A percentile compares a stretch with the other conserved stretches of the same genome.
These are phyloP conservation scores for Lampropteryx suffumata DNA, from an alignment of 2,888 invertebrate genomes.

Conservation along the genomic window DNA sequence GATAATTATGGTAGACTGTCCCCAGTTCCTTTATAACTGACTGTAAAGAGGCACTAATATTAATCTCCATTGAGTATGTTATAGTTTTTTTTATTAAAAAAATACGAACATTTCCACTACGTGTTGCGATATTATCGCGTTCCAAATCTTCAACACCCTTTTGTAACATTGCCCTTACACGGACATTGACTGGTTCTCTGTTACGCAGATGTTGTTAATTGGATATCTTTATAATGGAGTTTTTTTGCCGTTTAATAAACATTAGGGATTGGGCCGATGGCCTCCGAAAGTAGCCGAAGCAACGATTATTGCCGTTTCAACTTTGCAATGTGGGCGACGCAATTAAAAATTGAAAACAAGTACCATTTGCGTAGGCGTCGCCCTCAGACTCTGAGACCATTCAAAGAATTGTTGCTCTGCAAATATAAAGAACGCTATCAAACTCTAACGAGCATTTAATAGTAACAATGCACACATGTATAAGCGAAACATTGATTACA, in stretches of 20 bases:
- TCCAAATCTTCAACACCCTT: conserved; percentile 40
- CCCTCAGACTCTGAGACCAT: conserved; percentile 34
- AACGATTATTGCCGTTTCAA: conserved; percentile 22
- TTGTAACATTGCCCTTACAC: conserved; percentile 28
- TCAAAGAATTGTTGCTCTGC: conserved; percentile 21
- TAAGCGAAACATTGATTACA: conserved; percentile 18
- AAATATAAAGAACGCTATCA: conserved; percentile 1
- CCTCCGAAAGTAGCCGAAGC: conserved; percentile 34
- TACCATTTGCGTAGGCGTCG: conserved; percentile 56
- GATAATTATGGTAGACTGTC: conserved; percentile 4
- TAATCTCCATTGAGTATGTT: too few species aligned
- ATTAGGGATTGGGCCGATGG: conserved; percentile 31
- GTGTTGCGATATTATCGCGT: conserved; percentile 38
- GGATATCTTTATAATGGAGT: conserved; percentile 19
- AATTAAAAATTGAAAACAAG: conserved; percentile 68
- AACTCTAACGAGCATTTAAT: neutral
- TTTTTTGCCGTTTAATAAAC: conserved; percentile 27
- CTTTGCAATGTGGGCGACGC: conserved; percentile 59
- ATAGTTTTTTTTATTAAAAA: too few species aligned
- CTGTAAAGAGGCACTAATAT: conserved; percentile 23
- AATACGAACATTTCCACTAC: conserved; percentile 35
- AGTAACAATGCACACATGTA: conserved; percentile 2
- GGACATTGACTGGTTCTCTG: conserved; percentile 22
- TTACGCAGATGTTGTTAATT: conserved; percentile 24
- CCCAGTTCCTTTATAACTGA: conserved; percentile 35